Evolutionary conservation across 2,113 vertebrate species (phyloP).

Genomic region (Acanthochromis polyacanthus): DNA sequence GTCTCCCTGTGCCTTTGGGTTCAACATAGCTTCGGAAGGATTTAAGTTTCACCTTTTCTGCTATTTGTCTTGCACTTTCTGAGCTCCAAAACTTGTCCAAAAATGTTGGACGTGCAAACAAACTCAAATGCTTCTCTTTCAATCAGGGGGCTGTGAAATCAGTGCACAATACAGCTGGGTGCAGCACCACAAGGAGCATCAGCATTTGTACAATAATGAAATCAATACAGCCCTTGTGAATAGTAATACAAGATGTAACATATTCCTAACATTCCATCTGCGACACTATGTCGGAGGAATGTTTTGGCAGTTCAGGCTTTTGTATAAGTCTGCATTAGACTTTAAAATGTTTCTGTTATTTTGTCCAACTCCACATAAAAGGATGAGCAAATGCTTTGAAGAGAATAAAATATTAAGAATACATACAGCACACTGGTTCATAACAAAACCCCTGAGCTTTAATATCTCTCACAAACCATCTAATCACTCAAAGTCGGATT

Average conservation of each 20-base stretch:
- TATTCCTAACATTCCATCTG: neutral
- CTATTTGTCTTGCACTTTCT: conserved; percentile 1
- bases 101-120: conserved; percentile 18
- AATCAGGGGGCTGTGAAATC: neutral
- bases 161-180: neutral
- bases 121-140: neutral
- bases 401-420: neutral
- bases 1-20: conserved; percentile 29
- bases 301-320: neutral
- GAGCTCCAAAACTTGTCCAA: neutral
- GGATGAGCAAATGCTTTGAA: neutral
- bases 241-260: neutral
- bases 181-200: neutral
- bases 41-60: conserved; percentile 38
- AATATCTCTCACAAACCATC: conserved; percentile 4
- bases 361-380: neutral
- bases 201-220: neutral
- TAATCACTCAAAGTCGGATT: conserved; percentile 25
- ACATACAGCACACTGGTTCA: neutral
- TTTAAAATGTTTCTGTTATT: neutral
- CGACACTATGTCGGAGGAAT: neutral
- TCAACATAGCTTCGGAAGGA: conserved; percentile 20
- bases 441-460: conserved; percentile 2
- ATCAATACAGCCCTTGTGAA: neutral
- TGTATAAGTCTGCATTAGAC: neutral